These are phyloP conservation scores for Columba guinea DNA, from an alignment of 2,797 vertebrate genomes.

Conservation along the genomic window DNA sequence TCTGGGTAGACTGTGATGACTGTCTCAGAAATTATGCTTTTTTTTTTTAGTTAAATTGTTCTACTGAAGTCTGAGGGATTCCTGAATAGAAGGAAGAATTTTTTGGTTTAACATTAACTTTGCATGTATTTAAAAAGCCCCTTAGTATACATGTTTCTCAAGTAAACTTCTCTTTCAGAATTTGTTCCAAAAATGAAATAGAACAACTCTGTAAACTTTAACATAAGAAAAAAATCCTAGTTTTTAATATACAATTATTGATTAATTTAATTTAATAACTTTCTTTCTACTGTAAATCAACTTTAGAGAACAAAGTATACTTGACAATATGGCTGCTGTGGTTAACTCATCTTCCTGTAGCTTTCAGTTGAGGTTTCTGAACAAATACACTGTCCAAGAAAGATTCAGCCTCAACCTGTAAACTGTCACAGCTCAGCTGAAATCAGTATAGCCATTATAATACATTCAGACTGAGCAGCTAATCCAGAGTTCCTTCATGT, in stretches of 20 bases:
- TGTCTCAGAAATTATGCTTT: not conserved
- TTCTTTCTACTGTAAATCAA: slow-evolving; percentile 49
- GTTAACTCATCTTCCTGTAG: not conserved
- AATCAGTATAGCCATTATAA: not conserved
- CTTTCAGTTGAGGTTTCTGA: slow-evolving; percentile 18
- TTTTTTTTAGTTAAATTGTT: not conserved
- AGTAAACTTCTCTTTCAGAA: not conserved
- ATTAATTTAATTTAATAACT: slow-evolving; percentile 46
- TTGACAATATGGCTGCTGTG: slow-evolving; percentile 1
- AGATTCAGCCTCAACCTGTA: not conserved
- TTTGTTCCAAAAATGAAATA: not conserved
- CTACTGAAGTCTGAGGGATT: not conserved
- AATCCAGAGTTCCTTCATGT: not conserved
- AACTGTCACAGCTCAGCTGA: not conserved
- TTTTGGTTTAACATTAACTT: not conserved
- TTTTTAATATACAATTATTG: slow-evolving; percentile 49
- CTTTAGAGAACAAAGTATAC: slow-evolving; percentile 40
- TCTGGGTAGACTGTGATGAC: not conserved
- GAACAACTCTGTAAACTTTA: slow-evolving; percentile 32
- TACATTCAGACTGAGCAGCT: not conserved
- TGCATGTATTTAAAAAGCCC: not conserved
- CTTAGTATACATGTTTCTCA: not conserved
- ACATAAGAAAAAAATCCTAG: not conserved
- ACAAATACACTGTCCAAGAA: not conserved
- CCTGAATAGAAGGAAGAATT: not conserved